Evolutionary conservation across 2,888 invertebrate species (phyloP).

Genomic region (Lithosia quadra): DNA sequence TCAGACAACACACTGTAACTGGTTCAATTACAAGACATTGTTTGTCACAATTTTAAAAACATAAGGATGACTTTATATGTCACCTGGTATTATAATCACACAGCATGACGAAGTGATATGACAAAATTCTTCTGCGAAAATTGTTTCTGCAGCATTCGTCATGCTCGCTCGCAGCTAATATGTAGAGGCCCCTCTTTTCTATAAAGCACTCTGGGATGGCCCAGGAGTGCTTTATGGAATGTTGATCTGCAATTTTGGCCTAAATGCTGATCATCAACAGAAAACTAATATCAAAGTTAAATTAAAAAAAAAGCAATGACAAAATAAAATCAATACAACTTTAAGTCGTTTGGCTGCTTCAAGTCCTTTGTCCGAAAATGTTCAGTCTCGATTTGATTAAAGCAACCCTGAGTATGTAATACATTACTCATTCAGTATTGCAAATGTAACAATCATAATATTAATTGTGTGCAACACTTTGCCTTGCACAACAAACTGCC

Average conservation of each 20-base stretch:
- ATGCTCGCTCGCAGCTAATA: too few species aligned
- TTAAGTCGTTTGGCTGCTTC: background rate
- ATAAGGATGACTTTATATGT: background rate
- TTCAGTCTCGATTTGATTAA: background rate
- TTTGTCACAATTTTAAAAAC: background rate
- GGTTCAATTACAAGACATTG: background rate
- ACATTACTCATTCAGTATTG: slow-evolving; percentile 9
- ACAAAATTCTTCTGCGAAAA: too few species aligned
- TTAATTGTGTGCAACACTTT: slow-evolving; percentile 20
- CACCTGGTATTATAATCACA: background rate
- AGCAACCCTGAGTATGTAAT: background rate
- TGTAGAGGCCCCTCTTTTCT: too few species aligned
- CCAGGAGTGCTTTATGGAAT: too few species aligned
- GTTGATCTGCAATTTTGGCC: too few species aligned
- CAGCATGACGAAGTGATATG: background rate
- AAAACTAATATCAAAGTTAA: too few species aligned
- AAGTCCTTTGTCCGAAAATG: too few species aligned
- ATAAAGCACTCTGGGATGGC: too few species aligned
- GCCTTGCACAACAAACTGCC: slow-evolving; percentile 28
- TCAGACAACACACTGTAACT: background rate
- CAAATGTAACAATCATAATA: slow-evolving; percentile 7
- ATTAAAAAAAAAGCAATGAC: too few species aligned
- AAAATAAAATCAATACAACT: too few species aligned
- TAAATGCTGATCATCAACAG: too few species aligned
- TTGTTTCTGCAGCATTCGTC: too few species aligned